Base-by-base conservation (phyloP, 2,888 invertebrate species). In the Drosophila engyochracea region DNA sequence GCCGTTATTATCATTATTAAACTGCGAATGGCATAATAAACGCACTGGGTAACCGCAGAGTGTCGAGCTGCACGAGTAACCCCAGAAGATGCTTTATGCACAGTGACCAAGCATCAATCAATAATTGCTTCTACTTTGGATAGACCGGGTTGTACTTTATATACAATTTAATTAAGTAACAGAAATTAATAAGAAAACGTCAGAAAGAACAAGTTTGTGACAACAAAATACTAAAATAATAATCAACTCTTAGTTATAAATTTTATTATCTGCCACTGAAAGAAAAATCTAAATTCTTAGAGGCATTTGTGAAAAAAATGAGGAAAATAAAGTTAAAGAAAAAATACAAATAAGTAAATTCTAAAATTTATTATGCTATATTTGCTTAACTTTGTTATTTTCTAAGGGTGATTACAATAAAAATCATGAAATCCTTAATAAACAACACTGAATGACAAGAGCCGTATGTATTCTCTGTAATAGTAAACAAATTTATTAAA, bases 11-110 rank as follows among this genome's bases (percentile, higher is more conserved):
- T 87, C 86, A 91, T 89, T 89, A 90, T 89, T 90, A 88, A 89
- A 85, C 89, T 90, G 90, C 73, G 91, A 88, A 91, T 85, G 83
- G 78, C 90, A 89, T 88, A 88, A 89, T 91, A 86, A 89, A 90
- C 79, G 81, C 73, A 77, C 84, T 74, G 87, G 77, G 82, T 75
- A 90, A 80, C 86, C 86, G 78, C 89, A 81, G 66, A 78, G 68
- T 76, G 76, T 73, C 80, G 74, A 72, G 76, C 57, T 67, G 79
- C 74, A 67, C 44, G 61, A 31, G 58, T 16, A 41, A 53, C 3
- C 52, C 35, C 41, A 44, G 65, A 81, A 79, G 79, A 81, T 73
- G 76, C 55, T 35, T 14, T 7, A 30, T 39, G 63, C 66, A 79
- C 79, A 76, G 54, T 79, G 81, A 63, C 33, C 12, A 52, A 14